These are phyloP conservation scores for Ormyrus nitidulus DNA, from an alignment of 2,888 invertebrate species.

Conservation along the genomic window DNA sequence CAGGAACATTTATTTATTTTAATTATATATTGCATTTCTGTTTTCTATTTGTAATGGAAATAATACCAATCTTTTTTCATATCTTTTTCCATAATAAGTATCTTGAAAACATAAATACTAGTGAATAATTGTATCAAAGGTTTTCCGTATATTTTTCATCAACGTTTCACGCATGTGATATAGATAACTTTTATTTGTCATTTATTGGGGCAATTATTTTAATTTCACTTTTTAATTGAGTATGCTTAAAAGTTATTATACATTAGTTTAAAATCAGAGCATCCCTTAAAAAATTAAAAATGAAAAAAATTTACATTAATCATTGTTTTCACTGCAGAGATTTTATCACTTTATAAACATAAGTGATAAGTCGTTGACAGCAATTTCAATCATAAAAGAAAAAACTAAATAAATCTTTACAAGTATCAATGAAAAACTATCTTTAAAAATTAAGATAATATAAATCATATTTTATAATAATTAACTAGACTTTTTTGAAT, in stretches of 20 bases:
- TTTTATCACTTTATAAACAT: constrained; percentile 35
- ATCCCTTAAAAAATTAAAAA: constrained; percentile 39
- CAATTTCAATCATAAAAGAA: constrained; percentile 47
- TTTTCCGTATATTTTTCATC: constrained; percentile 21
- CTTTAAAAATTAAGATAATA: constrained; percentile 48
- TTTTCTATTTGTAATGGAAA: constrained; percentile 41
- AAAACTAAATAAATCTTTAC: constrained; percentile 45
- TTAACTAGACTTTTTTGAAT: constrained; percentile 45
- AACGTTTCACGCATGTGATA: constrained; percentile 20
- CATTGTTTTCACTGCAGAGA: constrained; percentile 37
- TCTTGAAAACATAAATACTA: constrained; percentile 36
- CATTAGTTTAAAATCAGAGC: constrained; percentile 40
- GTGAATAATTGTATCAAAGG: constrained; percentile 35
- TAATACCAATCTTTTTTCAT: constrained; percentile 11
- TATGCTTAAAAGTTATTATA: constrained; percentile 43
- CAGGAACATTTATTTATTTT: constrained; percentile 41
- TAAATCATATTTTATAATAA: constrained; percentile 40
- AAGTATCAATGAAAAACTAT: constrained; percentile 46
- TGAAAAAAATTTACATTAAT: constrained; percentile 42
- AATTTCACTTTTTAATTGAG: constrained; percentile 37
- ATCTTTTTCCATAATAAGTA: constrained; percentile 40
- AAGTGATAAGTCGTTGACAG: constrained; percentile 40
- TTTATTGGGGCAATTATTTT: constrained; percentile 48
- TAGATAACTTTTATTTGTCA: constrained; percentile 42
- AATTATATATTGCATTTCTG: constrained; percentile 27